A percentile compares a stretch with the other conserved stretches of the same genome.
phyloP scores from a whole-genome alignment of 2,797 vertebrate species.

The Danio albolineatus region DNA sequence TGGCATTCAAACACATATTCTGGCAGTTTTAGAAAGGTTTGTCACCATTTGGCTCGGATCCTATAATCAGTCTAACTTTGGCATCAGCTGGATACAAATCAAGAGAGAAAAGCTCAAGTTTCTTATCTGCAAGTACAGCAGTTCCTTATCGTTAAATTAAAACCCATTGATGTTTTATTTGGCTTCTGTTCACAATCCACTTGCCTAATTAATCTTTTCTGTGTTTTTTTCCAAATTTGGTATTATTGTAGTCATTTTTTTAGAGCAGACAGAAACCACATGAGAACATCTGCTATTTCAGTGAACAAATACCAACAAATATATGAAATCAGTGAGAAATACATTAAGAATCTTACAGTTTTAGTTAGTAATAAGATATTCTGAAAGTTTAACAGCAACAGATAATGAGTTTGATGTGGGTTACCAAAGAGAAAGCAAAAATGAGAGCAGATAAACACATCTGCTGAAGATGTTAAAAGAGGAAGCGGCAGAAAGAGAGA shows the following conservation, averaged over 20 bases:
- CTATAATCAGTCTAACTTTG: conserved; percentile 11
- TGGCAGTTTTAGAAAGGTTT: conserved; percentile 2
- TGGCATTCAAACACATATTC: conserved; percentile 4
- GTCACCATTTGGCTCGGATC: conserved; percentile 13
- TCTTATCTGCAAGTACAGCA: conserved; percentile 42
- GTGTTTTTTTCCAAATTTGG: conserved; percentile 34
- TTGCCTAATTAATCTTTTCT: conserved; percentile 22
- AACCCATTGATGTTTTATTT: conserved; percentile 56
- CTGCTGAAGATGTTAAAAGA: conserved; percentile 65
- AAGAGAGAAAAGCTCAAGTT: conserved; percentile 14
- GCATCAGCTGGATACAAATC: conserved; percentile 25
- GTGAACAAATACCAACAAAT: conserved; percentile 16
- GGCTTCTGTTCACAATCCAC: conserved; percentile 30
- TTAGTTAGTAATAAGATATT: background rate
- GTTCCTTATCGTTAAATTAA: conserved; percentile 39
- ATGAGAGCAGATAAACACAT: conserved; percentile 58
- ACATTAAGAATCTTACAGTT: background rate
- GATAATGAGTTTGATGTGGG: conserved; percentile 14
- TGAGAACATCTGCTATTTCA: conserved; percentile 1
- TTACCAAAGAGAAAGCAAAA: conserved; percentile 30
- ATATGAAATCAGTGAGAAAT: conserved; percentile 4
- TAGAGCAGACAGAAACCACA: conserved; percentile 24
- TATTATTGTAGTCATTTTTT: conserved; percentile 43
- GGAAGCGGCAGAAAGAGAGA: conserved; percentile 30
- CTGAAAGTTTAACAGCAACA: background rate